Conservation (phyloP, 2,113 vertebrate genomes). For the Sylvilagus bachmani region DNA sequence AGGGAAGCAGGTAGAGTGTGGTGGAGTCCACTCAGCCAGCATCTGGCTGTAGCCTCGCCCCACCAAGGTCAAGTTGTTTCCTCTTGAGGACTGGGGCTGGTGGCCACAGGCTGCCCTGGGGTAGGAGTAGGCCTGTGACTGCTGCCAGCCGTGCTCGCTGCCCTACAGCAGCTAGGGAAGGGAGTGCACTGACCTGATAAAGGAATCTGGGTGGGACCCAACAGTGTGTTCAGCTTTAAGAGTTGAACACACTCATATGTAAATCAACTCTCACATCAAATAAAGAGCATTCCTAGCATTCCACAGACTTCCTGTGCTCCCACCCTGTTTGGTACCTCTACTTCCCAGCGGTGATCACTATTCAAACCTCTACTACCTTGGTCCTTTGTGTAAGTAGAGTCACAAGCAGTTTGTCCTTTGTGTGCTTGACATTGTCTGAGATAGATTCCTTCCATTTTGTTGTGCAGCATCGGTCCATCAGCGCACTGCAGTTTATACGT, state of each 20-base stretch:
- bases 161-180: too few relatives aligned
- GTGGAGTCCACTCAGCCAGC: background rate
- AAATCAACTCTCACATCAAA: background rate
- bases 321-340: fast-evolving
- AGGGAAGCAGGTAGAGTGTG: background rate
- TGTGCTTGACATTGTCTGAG: background rate
- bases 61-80: too few relatives aligned
- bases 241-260: background rate
- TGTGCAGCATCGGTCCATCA: background rate
- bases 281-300: background rate
- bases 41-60: fast-evolving
- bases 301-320: background rate
- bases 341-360: background rate
- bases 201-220: background rate
- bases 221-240: background rate
- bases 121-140: background rate
- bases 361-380: background rate
- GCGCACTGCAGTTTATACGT: fast-evolving
- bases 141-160: too few relatives aligned
- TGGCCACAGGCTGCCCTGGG: background rate
- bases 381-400: fast-evolving
- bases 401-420: background rate
- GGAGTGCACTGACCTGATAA: background rate
- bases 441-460: background rate
- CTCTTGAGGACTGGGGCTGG: background rate